A percentile compares a stretch with the other conserved stretches of the same genome.
These are phyloP conservation scores for Scaptomyza flava DNA, from an alignment of 2,888 invertebrate genomes.

Conservation along the genomic window DNA sequence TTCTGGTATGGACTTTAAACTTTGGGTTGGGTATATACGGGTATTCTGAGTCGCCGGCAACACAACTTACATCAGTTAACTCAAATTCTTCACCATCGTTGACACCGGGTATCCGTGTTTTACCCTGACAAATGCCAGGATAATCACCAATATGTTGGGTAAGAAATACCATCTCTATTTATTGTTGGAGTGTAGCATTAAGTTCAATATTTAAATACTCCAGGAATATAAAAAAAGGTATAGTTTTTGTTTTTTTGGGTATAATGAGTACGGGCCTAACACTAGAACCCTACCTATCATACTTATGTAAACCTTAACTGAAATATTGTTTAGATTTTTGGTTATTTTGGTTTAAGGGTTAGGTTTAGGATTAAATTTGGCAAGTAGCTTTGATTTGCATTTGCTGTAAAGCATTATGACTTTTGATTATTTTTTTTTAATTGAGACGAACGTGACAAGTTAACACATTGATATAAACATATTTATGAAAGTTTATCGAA, in stretches of 20 bases:
- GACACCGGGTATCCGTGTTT: constrained; percentile 96
- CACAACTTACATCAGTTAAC: constrained; percentile 92
- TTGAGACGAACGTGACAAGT: constrained; percentile 32
- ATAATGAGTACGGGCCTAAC: constrained; percentile 30
- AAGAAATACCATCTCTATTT: constrained; percentile 92
- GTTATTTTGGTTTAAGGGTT: constrained; percentile 42
- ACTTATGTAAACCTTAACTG: constrained; percentile 25
- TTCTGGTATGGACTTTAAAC: constrained; percentile 22
- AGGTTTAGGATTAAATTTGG: constrained; percentile 24
- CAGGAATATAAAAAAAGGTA: constrained; percentile 12
- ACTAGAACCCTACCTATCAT: constrained; percentile 21
- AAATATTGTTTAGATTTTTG: constrained; percentile 12
- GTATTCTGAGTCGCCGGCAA: constrained; percentile 47
- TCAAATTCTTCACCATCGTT: constrained; percentile 96
- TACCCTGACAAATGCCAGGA: constrained; percentile 96
- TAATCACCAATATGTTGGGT: constrained; percentile 94
- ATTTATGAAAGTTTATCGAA: constrained; percentile 14
- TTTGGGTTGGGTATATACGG: constrained; percentile 12
- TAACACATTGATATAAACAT: constrained; percentile 15
- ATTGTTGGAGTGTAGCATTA: constrained; percentile 51
- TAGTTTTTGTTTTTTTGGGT: constrained; percentile 14
- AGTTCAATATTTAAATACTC: constrained; percentile 32
- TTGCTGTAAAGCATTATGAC: constrained; percentile 55
- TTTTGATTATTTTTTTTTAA: constrained; percentile 20
- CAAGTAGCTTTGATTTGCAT: constrained; percentile 34